phyloP scores from a whole-genome alignment of 2,113 vertebrate genomes.

The Halichoeres trimaculatus region DNA sequence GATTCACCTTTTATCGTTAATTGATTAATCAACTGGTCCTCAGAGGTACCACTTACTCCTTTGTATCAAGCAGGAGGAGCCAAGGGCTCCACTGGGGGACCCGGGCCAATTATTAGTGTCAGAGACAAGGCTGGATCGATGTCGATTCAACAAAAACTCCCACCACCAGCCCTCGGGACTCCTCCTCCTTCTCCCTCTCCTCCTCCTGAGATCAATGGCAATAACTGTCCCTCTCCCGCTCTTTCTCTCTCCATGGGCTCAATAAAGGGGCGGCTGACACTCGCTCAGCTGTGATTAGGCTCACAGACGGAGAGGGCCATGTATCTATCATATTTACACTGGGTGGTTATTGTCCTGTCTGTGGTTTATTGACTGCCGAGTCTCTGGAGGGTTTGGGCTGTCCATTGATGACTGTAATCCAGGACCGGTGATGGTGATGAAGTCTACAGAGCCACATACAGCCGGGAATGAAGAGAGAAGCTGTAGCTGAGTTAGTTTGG shows the following conservation, averaged over 20 bases:
- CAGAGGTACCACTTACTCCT: background rate
- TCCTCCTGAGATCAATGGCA: constrained; percentile 58
- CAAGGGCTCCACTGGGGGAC: constrained; percentile 8
- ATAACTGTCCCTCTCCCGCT: constrained; percentile 22
- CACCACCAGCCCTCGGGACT: constrained; percentile 28
- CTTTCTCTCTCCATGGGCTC: constrained; percentile 20
- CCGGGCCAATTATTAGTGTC: constrained; percentile 61
- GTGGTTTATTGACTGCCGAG: constrained; percentile 28
- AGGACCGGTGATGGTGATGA: background rate
- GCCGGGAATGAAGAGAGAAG: background rate
- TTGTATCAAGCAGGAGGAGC: background rate
- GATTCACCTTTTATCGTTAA: background rate
- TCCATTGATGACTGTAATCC: constrained; percentile 16
- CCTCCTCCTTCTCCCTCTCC: background rate
- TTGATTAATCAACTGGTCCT: background rate
- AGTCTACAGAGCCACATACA: background rate
- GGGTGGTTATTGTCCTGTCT: constrained; percentile 41
- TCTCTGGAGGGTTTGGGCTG: background rate
- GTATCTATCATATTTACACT: constrained; percentile 40
- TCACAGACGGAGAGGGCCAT: constrained; percentile 12
- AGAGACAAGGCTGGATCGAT: constrained; percentile 49
- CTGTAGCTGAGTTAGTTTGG: background rate
- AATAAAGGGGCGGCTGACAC: constrained; percentile 28
- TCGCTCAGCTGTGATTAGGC: constrained; percentile 35
- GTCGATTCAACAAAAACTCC: constrained; percentile 34